phyloP scores from a whole-genome alignment of 2,113 vertebrate species.

The Triplophysa rosa region DNA sequence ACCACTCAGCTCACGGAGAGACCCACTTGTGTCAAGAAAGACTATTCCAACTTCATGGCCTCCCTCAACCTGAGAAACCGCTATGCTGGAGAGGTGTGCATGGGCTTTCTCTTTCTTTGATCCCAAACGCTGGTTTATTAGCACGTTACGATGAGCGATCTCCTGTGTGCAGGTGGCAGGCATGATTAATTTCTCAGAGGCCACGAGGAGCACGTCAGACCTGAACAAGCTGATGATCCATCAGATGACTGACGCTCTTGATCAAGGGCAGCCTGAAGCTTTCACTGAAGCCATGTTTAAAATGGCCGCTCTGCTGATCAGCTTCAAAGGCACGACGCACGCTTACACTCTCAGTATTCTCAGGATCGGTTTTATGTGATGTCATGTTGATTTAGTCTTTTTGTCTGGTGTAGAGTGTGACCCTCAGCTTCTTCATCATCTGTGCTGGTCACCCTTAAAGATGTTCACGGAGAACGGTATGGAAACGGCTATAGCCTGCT shows the following conservation, averaged over 20 bases:
- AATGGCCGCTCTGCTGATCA: conserved; percentile 92
- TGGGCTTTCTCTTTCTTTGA: background rate
- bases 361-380: background rate
- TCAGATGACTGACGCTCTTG: conserved; percentile 84
- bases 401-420: conserved; percentile 80
- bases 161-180: conserved; percentile 83
- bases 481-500: conserved; percentile 95
- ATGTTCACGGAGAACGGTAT: conserved; percentile 97
- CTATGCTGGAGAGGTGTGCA: conserved; percentile 89
- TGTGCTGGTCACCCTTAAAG: conserved; percentile 95
- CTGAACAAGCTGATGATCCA: conserved; percentile 89
- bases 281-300: conserved; percentile 98
- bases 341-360: background rate
- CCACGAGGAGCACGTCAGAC: conserved; percentile 85
- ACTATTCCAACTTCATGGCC: conserved; percentile 99
- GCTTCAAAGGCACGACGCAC: conserved; percentile 81
- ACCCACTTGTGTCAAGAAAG: conserved; percentile 94
- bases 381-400: background rate
- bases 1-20: conserved; percentile 93
- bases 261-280: conserved; percentile 74
- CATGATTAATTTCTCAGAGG: conserved; percentile 91
- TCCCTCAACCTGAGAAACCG: conserved; percentile 97
- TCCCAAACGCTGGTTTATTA: background rate
- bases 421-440: conserved; percentile 91
- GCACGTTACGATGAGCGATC: background rate